Conservation (phyloP, 2,797 vertebrate genomes). For the Ptychadena robeensis region DNA sequence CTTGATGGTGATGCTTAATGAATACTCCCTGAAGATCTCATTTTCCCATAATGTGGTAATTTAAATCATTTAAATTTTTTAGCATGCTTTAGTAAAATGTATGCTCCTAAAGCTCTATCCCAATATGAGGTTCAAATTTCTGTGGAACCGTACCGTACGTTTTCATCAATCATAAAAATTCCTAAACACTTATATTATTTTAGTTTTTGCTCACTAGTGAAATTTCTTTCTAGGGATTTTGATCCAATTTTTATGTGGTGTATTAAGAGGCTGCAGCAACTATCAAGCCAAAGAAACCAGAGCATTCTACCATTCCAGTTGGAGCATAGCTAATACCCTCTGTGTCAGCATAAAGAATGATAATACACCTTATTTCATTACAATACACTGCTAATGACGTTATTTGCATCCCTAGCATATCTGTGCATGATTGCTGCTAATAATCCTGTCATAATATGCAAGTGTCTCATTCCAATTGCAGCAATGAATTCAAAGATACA, state of each 20-base stretch:
- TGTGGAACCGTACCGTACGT: not conserved
- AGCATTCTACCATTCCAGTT: conserved; percentile 77
- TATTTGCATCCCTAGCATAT: conserved; percentile 95
- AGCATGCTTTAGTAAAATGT: conserved; percentile 24
- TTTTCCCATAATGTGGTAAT: conserved; percentile 55
- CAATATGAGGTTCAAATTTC: not conserved
- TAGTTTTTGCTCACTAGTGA: not conserved
- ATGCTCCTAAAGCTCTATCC: conserved; percentile 39
- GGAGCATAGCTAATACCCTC: conserved; percentile 83
- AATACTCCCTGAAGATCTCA: conserved; percentile 59
- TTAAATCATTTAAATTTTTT: conserved; percentile 58
- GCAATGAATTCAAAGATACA: conserved; percentile 85
- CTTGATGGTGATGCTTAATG: conserved; percentile 49
- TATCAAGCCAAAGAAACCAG: conserved; percentile 76
- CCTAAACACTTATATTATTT: not conserved
- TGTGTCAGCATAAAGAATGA: conserved; percentile 86
- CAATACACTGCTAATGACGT: conserved; percentile 89
- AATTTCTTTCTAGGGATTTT: conserved; percentile 61
- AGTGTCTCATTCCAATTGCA: conserved; percentile 86
- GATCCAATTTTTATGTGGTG: conserved; percentile 73
- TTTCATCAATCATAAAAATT: not conserved
- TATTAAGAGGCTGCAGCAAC: conserved; percentile 76
- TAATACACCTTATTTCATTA: conserved; percentile 86
- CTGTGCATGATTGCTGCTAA: conserved; percentile 90
- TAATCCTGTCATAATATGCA: conserved; percentile 93